A percentile compares a stretch with the other conserved stretches of the same genome.
Conservation (phyloP, 2,113 vertebrate species). For the Gadus chalcogrammus region DNA sequence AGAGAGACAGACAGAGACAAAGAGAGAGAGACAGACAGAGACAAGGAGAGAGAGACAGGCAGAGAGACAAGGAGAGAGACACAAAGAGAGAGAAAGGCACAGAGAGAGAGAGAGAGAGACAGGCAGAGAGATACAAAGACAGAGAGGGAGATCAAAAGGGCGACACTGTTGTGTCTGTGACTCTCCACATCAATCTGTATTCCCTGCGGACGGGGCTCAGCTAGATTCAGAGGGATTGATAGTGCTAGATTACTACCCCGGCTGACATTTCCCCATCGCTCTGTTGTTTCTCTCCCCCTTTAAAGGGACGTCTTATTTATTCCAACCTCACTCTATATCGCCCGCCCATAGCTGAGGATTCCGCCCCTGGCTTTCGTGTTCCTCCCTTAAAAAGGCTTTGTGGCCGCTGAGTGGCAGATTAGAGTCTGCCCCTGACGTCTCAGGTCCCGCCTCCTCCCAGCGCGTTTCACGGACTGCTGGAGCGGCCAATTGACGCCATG, state of each 20-base stretch:
- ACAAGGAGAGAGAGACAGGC: no score
- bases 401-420: constrained; percentile 68
- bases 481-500: constrained; percentile 66
- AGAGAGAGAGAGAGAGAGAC: no score
- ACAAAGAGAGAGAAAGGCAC: no score
- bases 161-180: constrained; percentile 39
- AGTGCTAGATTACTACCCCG: constrained; percentile 58
- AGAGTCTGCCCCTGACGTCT: constrained; percentile 61
- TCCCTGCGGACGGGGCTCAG: constrained; percentile 48
- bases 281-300: constrained; percentile 41
- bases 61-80: no score
- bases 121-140: no score
- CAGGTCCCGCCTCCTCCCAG: constrained; percentile 33
- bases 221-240: constrained; percentile 57
- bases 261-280: constrained; percentile 47
- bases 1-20: no score
- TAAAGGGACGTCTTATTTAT: constrained; percentile 50
- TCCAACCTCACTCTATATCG: constrained; percentile 60
- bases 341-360: constrained; percentile 48
- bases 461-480: constrained; percentile 67
- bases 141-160: constrained; percentile 55
- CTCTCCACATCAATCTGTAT: constrained; percentile 53
- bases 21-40: no score
- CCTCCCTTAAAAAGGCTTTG: constrained; percentile 66
- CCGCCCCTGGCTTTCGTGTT: background rate